A percentile compares a stretch with the other conserved stretches of the same genome.
Evolutionary conservation across 2,888 invertebrate species (phyloP).

Genomic region (Metacarcinus magister): DNA sequence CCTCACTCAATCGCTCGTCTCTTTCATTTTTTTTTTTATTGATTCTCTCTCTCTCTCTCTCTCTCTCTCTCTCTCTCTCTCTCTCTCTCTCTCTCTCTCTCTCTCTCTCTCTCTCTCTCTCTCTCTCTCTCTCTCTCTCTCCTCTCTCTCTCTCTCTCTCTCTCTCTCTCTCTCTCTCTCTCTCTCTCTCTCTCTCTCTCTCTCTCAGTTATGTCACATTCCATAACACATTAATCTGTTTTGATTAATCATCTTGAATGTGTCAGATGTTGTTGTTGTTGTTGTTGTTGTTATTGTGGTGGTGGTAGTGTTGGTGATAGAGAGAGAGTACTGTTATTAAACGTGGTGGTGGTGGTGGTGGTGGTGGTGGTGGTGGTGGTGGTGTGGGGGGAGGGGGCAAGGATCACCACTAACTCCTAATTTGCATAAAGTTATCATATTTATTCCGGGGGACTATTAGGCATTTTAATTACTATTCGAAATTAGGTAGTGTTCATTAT

Average conservation of each 20-base stretch:
- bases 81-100: no score
- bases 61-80: no score
- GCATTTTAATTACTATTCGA: neutral
- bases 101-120: no score
- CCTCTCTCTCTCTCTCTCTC: neutral
- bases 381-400: neutral
- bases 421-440: conserved; percentile 18
- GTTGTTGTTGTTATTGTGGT: neutral
- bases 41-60: no score
- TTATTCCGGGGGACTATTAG: neutral
- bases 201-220: no score
- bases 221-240: no score
- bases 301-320: neutral
- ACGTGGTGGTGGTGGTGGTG: neutral
- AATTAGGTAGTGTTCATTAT: neutral
- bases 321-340: neutral
- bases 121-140: no score
- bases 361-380: conserved; percentile 16
- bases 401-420: neutral
- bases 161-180: neutral
- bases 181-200: no score
- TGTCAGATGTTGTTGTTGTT: no score
- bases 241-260: no score
- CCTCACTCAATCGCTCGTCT: no score
- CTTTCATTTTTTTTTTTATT: no score